Evolutionary conservation across 2,888 invertebrate genomes (phyloP).

Genomic region (Flexamia atlantica): DNA sequence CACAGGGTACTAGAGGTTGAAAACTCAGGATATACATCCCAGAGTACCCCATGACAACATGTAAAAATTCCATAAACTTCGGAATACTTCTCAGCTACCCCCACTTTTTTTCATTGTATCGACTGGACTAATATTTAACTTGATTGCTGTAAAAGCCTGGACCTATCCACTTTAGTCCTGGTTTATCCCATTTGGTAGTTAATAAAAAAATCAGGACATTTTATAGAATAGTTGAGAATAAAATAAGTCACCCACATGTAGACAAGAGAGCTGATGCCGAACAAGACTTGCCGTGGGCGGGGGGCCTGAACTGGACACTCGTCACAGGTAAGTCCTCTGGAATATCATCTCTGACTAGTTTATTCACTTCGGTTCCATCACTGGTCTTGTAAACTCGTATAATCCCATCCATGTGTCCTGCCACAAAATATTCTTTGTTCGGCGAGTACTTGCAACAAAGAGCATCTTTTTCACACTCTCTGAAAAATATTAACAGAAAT

Average conservation of each 20-base stretch:
- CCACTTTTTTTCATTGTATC: no score
- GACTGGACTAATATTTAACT: no score
- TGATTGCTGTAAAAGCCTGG: no score
- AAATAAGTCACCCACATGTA: background rate
- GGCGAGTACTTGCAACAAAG: conserved; percentile 47
- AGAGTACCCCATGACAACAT: no score
- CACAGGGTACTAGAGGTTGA: no score
- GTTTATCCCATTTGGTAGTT: no score
- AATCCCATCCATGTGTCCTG: conserved; percentile 63
- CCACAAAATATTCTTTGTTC: conserved; percentile 54
- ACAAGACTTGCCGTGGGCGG: background rate
- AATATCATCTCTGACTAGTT: background rate
- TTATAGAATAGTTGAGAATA: no score
- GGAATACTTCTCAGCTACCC: no score
- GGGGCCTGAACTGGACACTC: conserved; percentile 32
- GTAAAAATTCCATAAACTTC: no score
- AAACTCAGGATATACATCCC: no score
- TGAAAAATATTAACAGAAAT: conserved; percentile 4
- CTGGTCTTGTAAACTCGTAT: conserved; percentile 45
- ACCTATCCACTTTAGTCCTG: no score
- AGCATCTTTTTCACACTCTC: conserved; percentile 44
- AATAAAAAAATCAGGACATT: no score
- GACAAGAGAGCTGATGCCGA: conserved; percentile 6
- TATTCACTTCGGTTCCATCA: conserved; percentile 34
- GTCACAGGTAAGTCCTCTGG: conserved; percentile 28